These are phyloP conservation scores for Synodontis membranacea DNA, from an alignment of 2,113 vertebrate species.

Conservation along the genomic window DNA sequence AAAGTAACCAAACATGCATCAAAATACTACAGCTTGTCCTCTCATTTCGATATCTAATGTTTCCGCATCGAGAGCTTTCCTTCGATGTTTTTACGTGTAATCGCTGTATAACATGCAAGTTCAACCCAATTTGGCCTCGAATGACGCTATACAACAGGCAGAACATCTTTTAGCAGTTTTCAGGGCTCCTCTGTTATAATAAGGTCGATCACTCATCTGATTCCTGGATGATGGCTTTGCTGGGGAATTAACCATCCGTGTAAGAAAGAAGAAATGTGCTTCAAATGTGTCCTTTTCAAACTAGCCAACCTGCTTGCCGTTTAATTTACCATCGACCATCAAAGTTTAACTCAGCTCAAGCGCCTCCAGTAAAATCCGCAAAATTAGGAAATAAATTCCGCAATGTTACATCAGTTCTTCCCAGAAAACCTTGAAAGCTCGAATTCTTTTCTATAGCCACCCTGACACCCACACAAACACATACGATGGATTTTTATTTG, in stretches of 20 bases:
- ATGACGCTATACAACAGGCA: not conserved
- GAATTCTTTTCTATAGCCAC: not conserved
- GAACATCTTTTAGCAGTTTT: not conserved
- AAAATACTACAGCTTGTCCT: not conserved
- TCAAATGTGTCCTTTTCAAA: not conserved
- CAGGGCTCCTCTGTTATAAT: not conserved
- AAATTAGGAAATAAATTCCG: constrained; percentile 12
- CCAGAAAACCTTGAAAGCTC: constrained; percentile 39
- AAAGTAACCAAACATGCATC: not conserved
- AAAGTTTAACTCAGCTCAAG: not conserved
- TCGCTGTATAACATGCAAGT: too few relatives aligned
- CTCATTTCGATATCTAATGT: too few relatives aligned
- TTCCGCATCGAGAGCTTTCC: not conserved
- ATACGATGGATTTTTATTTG: not conserved
- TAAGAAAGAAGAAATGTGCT: not conserved
- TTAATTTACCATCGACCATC: not conserved
- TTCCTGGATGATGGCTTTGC: not conserved
- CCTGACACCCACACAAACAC: not conserved
- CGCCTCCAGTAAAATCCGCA: not conserved
- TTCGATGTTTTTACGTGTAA: not conserved
- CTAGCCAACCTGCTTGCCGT: not conserved
- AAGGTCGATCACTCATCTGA: not conserved
- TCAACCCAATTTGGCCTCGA: not conserved
- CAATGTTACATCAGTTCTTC: constrained; percentile 43
- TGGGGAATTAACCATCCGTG: not conserved